Base-by-base conservation (phyloP, 2,113 vertebrate genomes). In the Apteryx mantelli region DNA sequence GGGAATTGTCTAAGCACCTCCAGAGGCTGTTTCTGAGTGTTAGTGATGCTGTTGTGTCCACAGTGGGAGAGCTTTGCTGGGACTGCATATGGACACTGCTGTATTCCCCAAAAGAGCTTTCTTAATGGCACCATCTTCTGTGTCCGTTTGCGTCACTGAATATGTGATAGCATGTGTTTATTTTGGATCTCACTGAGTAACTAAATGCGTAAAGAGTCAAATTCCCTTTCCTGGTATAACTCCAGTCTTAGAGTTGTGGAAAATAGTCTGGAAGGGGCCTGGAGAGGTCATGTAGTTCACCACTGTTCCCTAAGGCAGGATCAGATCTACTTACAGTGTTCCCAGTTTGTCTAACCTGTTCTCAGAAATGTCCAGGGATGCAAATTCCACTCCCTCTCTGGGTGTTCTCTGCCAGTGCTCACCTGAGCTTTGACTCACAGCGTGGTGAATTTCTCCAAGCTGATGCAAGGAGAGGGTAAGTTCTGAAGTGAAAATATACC, bases 401-500 rank as follows among this genome's bases (percentile, higher is more conserved):
- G 55, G 71, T 74, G 82, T 89, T 53, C 32, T 73, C 38, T 52
- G 60, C 79, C 65, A 22, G 22, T 89, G 76, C 20, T 97, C 3
- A 1, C 58, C 89, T 80, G 73, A 82, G 89, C 89, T 94, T 93
- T 88, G 82, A 93, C 81, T 96, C 91, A 95, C 55, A 36, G 22
- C 26, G 20, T 5, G 30, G 25, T 78, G 69, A 96, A 97, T 95
- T 93, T 82, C 71, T 63, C 73, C n/a, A 55, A 9, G 20, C 30
- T 82, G 76, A 60, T 91, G 63, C 34, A 76, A 80, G 50, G 11
- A 60, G 4, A 83, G 68, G 82, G 88, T 86, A 78, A 88, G 22
- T 82, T 91, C n/a, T 82, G 60, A 80, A 95, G 53, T 40, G 3
- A 94, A 93, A 96, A 95, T 94, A 86, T 7, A 66, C 84, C 91